These are phyloP conservation scores for Drosophila kikkawai DNA, from an alignment of 1,140 invertebrate genomes.

Conservation along the genomic window DNA sequence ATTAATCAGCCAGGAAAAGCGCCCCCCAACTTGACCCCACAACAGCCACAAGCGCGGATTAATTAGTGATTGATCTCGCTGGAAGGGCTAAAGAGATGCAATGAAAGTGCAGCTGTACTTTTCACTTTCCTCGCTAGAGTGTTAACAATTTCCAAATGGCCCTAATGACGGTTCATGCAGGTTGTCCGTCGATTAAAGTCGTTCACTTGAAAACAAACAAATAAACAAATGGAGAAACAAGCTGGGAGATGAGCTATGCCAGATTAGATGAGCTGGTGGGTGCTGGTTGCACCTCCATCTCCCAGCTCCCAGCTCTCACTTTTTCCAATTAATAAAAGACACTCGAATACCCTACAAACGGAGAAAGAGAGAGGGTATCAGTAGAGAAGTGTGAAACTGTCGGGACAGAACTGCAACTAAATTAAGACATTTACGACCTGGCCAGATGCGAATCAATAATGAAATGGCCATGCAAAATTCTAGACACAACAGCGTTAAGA, in stretches of 20 bases:
- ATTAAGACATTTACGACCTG: conserved; percentile 73
- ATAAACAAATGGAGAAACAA: conserved; percentile 36
- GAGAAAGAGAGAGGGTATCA: background rate
- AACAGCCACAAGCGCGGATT: conserved; percentile 3
- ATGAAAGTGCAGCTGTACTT: conserved; percentile 59
- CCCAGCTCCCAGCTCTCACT: conserved; percentile 44
- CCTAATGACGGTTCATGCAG: conserved; percentile 65
- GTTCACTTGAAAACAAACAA: conserved; percentile 52
- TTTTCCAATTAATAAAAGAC: conserved; percentile 20
- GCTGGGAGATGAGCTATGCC: conserved; percentile 18
- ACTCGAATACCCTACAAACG: conserved; percentile 11
- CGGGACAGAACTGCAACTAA: conserved; percentile 41
- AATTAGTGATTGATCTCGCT: conserved; percentile 33
- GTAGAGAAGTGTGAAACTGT: conserved; percentile 11
- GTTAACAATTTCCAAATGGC: conserved; percentile 30
- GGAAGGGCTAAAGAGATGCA: conserved; percentile 21
- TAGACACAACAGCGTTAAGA: conserved; percentile 69
- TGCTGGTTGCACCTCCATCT: conserved; percentile 19
- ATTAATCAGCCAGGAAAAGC: conserved; percentile 40
- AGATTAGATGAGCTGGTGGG: conserved; percentile 34
- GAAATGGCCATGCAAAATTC: conserved; percentile 80
- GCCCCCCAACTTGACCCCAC: conserved; percentile 31
- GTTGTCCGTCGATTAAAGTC: conserved; percentile 67
- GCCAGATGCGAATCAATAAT: conserved; percentile 76
- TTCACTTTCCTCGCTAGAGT: conserved; percentile 60